Evolutionary conservation across 1,140 invertebrate species (phyloP).

Genomic region (Trichonephila clavata): DNA sequence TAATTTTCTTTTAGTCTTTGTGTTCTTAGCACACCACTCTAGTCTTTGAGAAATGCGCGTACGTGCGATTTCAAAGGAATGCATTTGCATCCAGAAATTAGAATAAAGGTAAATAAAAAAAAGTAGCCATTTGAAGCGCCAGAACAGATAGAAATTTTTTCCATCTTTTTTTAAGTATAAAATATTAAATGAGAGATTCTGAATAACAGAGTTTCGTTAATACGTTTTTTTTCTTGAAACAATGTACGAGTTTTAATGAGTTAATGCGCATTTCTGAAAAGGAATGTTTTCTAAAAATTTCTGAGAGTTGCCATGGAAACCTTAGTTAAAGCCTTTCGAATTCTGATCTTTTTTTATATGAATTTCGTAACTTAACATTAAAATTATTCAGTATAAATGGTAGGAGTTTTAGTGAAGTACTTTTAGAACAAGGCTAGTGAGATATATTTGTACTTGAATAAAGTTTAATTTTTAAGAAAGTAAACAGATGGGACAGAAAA

Average conservation of each 20-base stretch:
- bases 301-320: too few relatives aligned
- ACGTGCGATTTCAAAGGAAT: not conserved
- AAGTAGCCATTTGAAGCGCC: not conserved
- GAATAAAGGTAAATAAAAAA: not conserved
- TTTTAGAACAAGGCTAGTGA: too few relatives aligned
- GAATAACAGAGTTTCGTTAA: not conserved
- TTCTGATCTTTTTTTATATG: too few relatives aligned
- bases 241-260: not conserved
- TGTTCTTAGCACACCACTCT: not conserved
- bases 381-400: too few relatives aligned
- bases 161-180: not conserved
- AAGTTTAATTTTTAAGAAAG: too few relatives aligned
- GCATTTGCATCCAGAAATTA: not conserved
- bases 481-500: too few relatives aligned
- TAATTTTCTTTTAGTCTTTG: not conserved
- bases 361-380: too few relatives aligned
- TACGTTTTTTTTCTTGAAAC: not conserved
- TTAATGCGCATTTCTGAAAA: not conserved
- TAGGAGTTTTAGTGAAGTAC: too few relatives aligned
- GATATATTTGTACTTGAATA: too few relatives aligned
- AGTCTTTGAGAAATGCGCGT: not conserved
- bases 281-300: not conserved
- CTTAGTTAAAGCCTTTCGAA: too few relatives aligned
- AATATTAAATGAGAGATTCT: not conserved
- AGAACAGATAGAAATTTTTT: too few relatives aligned